Conservation (phyloP, 2,888 invertebrate genomes). For the Hirudinaria manillensis region DNA sequence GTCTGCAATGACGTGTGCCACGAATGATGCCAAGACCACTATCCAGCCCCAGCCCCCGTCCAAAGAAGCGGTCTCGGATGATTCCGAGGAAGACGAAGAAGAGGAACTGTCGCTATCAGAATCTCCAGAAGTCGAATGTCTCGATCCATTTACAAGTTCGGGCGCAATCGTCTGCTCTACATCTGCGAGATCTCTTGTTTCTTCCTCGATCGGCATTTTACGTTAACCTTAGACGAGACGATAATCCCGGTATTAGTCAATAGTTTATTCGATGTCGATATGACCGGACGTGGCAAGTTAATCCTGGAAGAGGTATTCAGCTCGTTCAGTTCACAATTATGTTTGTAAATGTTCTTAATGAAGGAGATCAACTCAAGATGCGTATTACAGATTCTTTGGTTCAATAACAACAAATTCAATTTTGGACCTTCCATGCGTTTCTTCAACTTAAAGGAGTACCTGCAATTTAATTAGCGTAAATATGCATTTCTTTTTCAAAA, state of each 20-base stretch:
- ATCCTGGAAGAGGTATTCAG: too few species aligned
- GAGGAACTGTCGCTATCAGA: neutral
- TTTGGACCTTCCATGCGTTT: slow-evolving; percentile 19
- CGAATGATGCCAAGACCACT: slow-evolving; percentile 83
- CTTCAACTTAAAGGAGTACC: neutral
- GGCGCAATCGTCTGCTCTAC: neutral
- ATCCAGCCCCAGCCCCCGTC: slow-evolving; percentile 91
- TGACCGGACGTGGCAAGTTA: too few species aligned
- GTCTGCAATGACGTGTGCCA: slow-evolving; percentile 79
- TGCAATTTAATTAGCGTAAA: neutral
- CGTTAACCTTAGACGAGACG: too few species aligned
- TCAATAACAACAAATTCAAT: slow-evolving; percentile 15
- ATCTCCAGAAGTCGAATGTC: neutral
- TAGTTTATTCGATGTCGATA: too few species aligned
- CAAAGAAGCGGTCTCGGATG: slow-evolving; percentile 30
- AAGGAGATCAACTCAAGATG: slow-evolving; percentile 5
- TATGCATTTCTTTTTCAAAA: too few species aligned
- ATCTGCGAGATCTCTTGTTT: neutral
- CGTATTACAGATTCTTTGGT: neutral
- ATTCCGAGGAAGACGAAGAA: slow-evolving; percentile 27
- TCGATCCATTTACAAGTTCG: neutral
- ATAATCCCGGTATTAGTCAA: too few species aligned
- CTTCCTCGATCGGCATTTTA: neutral
- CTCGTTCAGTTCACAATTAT: slow-evolving; percentile 4
- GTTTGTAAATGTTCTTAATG: slow-evolving; percentile 21